Percentiles rank a stretch among this genome's conserved stretches.
These are phyloP conservation scores for Lasioglossum albipes DNA, from an alignment of 1,140 invertebrate genomes.

Conservation along the genomic window DNA sequence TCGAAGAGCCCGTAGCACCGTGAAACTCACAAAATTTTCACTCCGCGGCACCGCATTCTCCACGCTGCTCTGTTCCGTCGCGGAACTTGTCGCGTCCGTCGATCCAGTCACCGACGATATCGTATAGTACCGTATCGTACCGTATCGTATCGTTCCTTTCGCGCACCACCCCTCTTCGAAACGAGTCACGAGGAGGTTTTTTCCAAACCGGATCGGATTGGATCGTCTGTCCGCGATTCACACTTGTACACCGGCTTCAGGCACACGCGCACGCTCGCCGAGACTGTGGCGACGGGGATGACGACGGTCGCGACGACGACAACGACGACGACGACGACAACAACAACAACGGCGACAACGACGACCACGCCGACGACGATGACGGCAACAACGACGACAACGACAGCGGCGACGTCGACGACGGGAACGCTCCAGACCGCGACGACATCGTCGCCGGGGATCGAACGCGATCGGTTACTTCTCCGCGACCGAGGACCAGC, in stretches of 20 bases:
- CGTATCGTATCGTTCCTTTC: conserved; percentile 12
- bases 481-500: conserved; percentile 29
- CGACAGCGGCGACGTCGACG: conserved; percentile 4
- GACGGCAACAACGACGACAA: neutral
- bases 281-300: conserved; percentile 1
- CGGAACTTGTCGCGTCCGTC: neutral
- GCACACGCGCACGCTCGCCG: conserved; percentile 33
- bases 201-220: conserved; percentile 34
- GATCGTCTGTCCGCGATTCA: conserved; percentile 32
- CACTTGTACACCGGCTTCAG: conserved; percentile 49
- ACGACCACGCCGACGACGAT: neutral
- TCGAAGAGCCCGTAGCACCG: neutral
- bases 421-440: neutral
- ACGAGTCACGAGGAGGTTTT: conserved; percentile 48
- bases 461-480: conserved; percentile 26
- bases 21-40: conserved; percentile 27
- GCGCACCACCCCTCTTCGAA: conserved; percentile 41
- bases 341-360: neutral
- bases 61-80: neutral
- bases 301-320: neutral
- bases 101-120: neutral
- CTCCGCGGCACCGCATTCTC: conserved; percentile 37
- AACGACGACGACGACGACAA: neutral
- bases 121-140: no score
- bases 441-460: conserved; percentile 40